Evolutionary conservation across 2,888 invertebrate species (phyloP).

Genomic region (Augochlorella aurata): DNA sequence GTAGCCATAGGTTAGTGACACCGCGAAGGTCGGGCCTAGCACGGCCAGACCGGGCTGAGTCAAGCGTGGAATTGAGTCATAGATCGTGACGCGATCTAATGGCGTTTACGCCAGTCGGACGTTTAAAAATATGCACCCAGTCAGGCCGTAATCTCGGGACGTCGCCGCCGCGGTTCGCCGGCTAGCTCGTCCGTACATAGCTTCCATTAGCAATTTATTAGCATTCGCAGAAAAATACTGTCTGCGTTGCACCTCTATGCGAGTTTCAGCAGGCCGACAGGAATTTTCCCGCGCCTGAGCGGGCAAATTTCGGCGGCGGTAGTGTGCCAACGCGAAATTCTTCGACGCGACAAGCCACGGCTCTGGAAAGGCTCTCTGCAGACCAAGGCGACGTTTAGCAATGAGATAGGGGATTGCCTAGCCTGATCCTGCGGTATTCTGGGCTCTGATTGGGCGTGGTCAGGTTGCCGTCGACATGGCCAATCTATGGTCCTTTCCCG

Average conservation of each 20-base stretch:
- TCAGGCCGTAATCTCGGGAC: conserved; percentile 10
- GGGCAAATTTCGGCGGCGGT: conserved; percentile 11
- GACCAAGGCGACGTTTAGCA: no score
- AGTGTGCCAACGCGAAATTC: not conserved
- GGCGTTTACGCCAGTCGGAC: conserved; percentile 24
- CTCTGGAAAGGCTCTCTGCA: no score
- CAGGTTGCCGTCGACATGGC: no score
- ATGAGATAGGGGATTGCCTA: no score
- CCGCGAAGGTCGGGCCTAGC: conserved; percentile 71
- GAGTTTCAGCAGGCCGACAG: not conserved
- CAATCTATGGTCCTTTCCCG: no score
- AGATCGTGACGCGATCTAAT: conserved; percentile 53
- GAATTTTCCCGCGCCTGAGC: conserved; percentile 32
- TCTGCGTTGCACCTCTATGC: not conserved
- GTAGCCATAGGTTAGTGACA: conserved; percentile 80
- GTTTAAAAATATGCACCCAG: conserved; percentile 44
- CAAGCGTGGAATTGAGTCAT: conserved; percentile 48
- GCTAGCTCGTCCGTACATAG: not conserved
- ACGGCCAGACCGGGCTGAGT: conserved; percentile 30
- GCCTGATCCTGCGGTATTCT: no score
- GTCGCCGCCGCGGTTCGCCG: not conserved
- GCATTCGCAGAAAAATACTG: not conserved
- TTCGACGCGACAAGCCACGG: no score
- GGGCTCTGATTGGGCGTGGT: no score
- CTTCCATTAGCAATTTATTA: not conserved